Percentiles rank a stretch among this genome's conserved stretches.
phyloP scores from a whole-genome alignment of 2,113 vertebrate genomes.

The Falcunculus frontatus region DNA sequence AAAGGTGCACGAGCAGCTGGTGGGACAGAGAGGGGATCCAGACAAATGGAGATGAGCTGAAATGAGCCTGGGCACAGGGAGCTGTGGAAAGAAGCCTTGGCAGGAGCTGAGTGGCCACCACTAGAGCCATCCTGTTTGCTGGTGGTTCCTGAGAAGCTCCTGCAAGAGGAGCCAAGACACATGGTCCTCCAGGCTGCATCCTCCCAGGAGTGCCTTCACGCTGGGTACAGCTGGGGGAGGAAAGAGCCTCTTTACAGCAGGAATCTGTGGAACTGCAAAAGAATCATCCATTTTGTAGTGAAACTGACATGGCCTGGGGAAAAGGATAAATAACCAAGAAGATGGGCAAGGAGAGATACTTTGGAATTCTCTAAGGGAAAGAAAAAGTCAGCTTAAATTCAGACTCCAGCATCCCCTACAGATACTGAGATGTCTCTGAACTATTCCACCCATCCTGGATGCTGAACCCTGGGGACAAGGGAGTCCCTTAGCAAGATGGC shows the following conservation, averaged over 20 bases:
- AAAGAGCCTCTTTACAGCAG: neutral
- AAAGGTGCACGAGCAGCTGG: rapidly evolving
- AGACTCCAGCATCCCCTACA: neutral
- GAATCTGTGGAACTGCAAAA: neutral
- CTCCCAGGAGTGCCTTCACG: rapidly evolving
- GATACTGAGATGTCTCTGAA: neutral
- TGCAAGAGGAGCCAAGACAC: neutral
- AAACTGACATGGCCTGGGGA: neutral
- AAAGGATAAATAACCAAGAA: neutral
- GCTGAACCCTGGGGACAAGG: neutral
- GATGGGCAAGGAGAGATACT: neutral
- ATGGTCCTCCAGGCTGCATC: rapidly evolving
- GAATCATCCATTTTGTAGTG: neutral
- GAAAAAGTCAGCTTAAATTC: neutral
- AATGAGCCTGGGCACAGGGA: no score
- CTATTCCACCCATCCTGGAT: neutral
- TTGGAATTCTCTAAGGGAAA: neutral
- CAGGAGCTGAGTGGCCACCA: rapidly evolving
- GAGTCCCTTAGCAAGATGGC: neutral
- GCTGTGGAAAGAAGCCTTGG: neutral
- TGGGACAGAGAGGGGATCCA: neutral
- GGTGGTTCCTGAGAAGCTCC: neutral
- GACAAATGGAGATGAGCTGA: neutral
- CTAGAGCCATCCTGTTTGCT: neutral
- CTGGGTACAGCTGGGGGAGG: neutral